Evolutionary conservation across 2,797 vertebrate species (phyloP).

Genomic region (Cirrhinus molitorella): DNA sequence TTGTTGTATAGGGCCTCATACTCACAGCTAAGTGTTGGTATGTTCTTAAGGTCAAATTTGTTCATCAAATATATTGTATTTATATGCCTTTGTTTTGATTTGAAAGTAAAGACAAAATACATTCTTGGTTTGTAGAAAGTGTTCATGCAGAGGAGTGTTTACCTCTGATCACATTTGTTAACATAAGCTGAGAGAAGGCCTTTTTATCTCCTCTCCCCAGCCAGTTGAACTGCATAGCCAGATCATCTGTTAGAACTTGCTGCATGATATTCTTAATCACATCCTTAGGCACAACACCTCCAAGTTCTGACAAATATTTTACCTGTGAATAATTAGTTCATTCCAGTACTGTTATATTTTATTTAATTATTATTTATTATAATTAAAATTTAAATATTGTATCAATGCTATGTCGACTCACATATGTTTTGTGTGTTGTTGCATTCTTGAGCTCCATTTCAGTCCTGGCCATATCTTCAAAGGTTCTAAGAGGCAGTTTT

Average conservation of each 20-base stretch:
- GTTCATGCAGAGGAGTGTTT: background rate
- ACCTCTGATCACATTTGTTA: conserved; percentile 8
- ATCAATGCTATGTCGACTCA: conserved; percentile 11
- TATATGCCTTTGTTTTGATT: background rate
- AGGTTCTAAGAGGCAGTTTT: conserved; percentile 1
- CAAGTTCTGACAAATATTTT: background rate
- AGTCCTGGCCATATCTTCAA: background rate
- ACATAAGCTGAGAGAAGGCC: background rate
- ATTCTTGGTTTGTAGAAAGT: background rate
- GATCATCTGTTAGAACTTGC: background rate
- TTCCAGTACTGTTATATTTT: background rate
- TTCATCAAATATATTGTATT: background rate
- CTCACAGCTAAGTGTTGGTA: too few relatives aligned
- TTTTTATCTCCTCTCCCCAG: conserved; percentile 1
- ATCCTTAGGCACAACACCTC: background rate
- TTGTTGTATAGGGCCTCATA: too few relatives aligned
- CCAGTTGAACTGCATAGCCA: conserved; percentile 20
- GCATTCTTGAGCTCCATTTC: background rate
- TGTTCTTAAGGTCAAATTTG: background rate
- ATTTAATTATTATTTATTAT: too few relatives aligned
- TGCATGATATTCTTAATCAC: conserved; percentile 14
- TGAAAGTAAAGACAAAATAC: background rate
- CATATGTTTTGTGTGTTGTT: background rate
- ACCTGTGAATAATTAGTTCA: background rate
- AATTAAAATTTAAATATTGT: too few relatives aligned